Percentiles rank a stretch among this genome's conserved stretches.
Evolutionary conservation across 1,140 invertebrate species (phyloP).

Genomic region (Anadara kagoshimensis): DNA sequence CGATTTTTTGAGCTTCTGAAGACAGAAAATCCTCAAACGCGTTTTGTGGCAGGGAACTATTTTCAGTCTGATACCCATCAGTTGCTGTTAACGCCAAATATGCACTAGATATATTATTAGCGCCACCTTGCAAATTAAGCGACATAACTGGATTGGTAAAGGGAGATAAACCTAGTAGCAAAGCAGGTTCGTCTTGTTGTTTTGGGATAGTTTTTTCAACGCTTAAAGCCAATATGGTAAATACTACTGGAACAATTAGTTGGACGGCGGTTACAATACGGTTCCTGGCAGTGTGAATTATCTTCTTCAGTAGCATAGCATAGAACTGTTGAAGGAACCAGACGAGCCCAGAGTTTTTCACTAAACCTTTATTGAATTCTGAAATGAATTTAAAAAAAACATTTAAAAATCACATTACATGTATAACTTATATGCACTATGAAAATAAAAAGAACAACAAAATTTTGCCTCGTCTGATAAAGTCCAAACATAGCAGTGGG

Average conservation of each 20-base stretch:
- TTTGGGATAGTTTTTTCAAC: constrained; percentile 65
- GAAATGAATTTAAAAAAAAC: constrained; percentile 13
- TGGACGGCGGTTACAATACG: constrained; percentile 63
- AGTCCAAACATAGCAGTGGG: no score
- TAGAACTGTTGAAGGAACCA: constrained; percentile 59
- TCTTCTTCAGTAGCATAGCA: constrained; percentile 71
- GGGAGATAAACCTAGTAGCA: constrained; percentile 51
- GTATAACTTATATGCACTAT: background rate
- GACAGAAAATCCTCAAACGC: constrained; percentile 6
- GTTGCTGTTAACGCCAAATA: background rate
- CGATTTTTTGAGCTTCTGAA: background rate
- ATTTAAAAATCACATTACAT: background rate
- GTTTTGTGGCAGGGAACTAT: background rate
- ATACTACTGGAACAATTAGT: constrained; percentile 68
- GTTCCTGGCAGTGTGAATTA: constrained; percentile 69
- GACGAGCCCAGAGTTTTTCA: constrained; percentile 40
- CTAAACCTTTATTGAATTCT: constrained; percentile 32
- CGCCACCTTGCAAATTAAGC: constrained; percentile 15
- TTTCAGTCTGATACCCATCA: background rate
- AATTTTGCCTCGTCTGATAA: no score
- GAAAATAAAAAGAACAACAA: background rate
- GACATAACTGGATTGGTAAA: constrained; percentile 33
- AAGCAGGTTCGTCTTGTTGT: constrained; percentile 56
- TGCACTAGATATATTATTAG: background rate
- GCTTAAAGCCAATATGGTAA: constrained; percentile 68